Evolutionary conservation across 2,797 vertebrate species (phyloP), one percentile per base, ranked within the genome.

Genomic region (Margarornis squamiger): DNA sequence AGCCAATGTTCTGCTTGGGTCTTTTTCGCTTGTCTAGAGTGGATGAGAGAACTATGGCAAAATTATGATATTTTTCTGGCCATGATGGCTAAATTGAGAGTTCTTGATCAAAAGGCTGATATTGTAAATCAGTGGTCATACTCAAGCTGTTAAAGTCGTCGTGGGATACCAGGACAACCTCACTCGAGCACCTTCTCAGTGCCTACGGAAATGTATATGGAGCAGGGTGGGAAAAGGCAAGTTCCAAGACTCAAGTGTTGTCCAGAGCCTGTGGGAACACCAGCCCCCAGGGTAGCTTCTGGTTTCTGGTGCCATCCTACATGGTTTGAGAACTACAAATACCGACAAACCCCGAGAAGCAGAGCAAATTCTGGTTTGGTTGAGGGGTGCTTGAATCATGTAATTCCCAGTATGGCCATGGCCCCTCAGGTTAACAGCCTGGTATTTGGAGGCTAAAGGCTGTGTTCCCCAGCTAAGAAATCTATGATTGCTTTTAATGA

Each of bases 311-410:
- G 46, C 9, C 34, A 36, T n/a, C 49, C 58, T 4, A 4, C 17
- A 9, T 73, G n/a, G 1, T 36, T 75, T 7, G 5, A 65, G 45
- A 41, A 8, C 61, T 75, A 49, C 49, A 85, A 46, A 72, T 49
- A 54, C 54, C 49, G 49, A 17, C 8, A 61, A 89, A 61, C 12
- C 9, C 39, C 26, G 30, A 43, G 15, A 5, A 34, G 22, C 9
- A 34, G 36, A 29, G 15, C 29, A 70, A 41, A 59, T 13, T 7
- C 14, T 26, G 14, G 2, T 82, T 30, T 80, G 43, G 12, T 26
- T 66, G 36, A 49, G 15, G 34, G 26, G 6, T 30, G 49, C 59
- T 23, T 30, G n/a, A 29, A 54, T 32, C 0, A 0, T 41, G 49
- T 23, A 10, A 4, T 26, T 71, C 46, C 20, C 8, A 11, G 23